phyloP scores from a whole-genome alignment of 2,888 invertebrate species.

The Drosophila longiperda region DNA sequence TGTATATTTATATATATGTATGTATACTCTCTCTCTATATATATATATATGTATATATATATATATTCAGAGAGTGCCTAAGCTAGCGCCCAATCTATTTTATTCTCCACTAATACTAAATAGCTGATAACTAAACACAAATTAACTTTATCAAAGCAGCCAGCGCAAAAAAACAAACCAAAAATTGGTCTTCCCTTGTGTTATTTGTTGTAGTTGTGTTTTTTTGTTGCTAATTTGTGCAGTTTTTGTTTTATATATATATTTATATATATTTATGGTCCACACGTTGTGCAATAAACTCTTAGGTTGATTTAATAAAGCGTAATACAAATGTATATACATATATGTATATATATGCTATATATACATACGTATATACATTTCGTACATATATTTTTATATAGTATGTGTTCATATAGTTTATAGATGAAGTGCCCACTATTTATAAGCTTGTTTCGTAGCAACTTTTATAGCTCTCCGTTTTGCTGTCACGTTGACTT shows the following conservation, averaged over 20 bases:
- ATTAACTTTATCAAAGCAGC: constrained; percentile 28
- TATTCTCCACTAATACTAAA: constrained; percentile 39
- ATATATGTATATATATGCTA: constrained; percentile 25
- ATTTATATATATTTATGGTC: constrained; percentile 20
- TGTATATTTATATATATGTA: constrained; percentile 21
- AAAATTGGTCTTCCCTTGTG: constrained; percentile 39
- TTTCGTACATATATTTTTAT: constrained; percentile 14
- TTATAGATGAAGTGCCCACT: constrained; percentile 28
- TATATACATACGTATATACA: constrained; percentile 32
- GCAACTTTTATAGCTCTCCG: constrained; percentile 82
- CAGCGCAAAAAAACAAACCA: constrained; percentile 7
- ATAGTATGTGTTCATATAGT: constrained; percentile 19
- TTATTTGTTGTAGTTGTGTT: constrained; percentile 22
- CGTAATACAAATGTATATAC: constrained; percentile 49
- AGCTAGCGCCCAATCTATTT: constrained; percentile 44
- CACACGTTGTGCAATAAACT: constrained; percentile 58
- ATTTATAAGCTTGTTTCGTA: constrained; percentile 84
- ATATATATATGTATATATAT: constrained; percentile 11
- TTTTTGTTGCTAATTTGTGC: constrained; percentile 29
- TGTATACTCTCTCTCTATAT: constrained; percentile 34
- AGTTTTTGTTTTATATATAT: constrained; percentile 1
- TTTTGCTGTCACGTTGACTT: constrained; percentile 80
- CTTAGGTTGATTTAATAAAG: constrained; percentile 67
- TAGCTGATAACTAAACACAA: constrained; percentile 30
- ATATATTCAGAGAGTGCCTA: constrained; percentile 47